Evolutionary conservation across 2,888 invertebrate species (phyloP), one percentile per base, ranked within the genome.

Genomic region (Callinectes sapidus): DNA sequence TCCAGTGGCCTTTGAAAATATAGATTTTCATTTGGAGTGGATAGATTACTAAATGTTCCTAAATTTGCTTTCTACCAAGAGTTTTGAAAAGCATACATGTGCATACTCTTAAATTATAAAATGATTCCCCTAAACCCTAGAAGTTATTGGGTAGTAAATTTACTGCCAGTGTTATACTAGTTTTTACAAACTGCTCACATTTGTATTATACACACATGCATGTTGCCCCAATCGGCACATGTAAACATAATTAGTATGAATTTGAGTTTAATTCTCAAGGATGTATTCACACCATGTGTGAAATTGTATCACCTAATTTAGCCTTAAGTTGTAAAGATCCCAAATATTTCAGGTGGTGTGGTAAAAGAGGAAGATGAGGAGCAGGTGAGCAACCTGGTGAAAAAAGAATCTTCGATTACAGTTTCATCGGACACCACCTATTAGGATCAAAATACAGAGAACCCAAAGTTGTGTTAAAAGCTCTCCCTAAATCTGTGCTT

Each of bases 391-490:
- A 71, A 6, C 13, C 28, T 3, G 71, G 28, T 10, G 28, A 71
- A 28, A n/a, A 71, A 28, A 71, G 71, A 71, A 71, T 28, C 13
- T 71, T 28, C 10, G 71, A 5, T 28, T n/a, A 71, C 71, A n/a
- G 71, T 10, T 28, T 71, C 71, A n/a, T 28, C 28, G 71, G 28
- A 13, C 71, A 28, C 28, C n/a, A 71, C 10, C 23, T 81, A 81
- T 32, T 81, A 13, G 81, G 81, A 81, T 32, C 81, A 35, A 35
- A 81, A 35, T 81, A 81, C 81, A 81, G 35, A 16, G 81, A 81
- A n/a, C 35, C 81, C 18, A 81, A 81, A n/a, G 81, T 81, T 18
- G 81, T 81, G 18, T 16, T 81, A 16, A 81, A 81, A 35, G 81
- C 81, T 16, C 81, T 81, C 14, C 35, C 81, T 35, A 81, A 81